Conservation (phyloP, 2,113 vertebrate genomes). For the Muntiacus reevesi region DNA sequence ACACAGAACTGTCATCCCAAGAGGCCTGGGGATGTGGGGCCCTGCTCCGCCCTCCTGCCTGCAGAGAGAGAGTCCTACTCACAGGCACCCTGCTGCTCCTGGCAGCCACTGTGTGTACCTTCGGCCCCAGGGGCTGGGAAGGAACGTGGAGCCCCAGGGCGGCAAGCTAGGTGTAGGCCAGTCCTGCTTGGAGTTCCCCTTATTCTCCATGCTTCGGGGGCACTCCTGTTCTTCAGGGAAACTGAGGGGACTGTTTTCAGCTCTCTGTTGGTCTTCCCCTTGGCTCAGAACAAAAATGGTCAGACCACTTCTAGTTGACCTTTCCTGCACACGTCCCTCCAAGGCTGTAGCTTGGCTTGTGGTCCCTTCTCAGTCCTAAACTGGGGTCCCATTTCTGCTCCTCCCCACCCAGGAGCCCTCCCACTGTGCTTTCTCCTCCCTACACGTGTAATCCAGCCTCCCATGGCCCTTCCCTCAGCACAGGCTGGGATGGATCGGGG, state of each 20-base stretch:
- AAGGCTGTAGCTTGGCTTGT: neutral
- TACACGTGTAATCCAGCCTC: neutral
- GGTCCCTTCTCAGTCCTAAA: neutral
- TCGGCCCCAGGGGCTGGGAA: too few relatives aligned
- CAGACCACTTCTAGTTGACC: neutral
- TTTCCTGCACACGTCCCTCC: neutral
- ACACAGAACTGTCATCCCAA: accelerated
- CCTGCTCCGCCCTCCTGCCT: accelerated
- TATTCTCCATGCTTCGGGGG: neutral
- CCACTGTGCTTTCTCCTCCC: neutral
- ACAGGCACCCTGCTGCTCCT: neutral
- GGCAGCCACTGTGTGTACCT: too few relatives aligned
- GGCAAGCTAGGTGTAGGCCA: neutral
- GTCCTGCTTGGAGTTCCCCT: neutral
- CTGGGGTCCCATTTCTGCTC: neutral
- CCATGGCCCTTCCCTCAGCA: neutral
- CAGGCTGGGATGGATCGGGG: neutral
- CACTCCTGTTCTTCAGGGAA: neutral
- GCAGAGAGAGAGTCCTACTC: neutral
- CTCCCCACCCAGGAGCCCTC: neutral
- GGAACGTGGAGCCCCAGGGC: neutral
- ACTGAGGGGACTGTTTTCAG: neutral
- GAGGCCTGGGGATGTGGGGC: neutral
- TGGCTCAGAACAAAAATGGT: neutral
- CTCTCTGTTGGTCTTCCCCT: neutral